phyloP scores from a whole-genome alignment of 2,113 vertebrate species.

The Nansenia antarctica region DNA sequence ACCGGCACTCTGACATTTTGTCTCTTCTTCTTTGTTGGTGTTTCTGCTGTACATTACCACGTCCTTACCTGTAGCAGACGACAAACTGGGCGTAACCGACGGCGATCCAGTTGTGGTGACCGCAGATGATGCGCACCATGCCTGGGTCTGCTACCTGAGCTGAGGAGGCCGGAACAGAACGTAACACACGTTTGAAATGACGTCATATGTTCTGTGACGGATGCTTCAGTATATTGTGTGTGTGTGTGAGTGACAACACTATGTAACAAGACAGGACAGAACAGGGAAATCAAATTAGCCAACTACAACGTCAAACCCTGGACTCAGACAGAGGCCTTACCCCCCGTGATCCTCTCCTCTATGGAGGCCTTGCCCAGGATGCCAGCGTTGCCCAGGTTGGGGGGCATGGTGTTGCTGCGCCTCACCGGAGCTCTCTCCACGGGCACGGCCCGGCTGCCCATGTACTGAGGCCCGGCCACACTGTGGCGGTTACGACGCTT shows the following conservation, averaged over 20 bases:
- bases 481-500: slow-evolving; percentile 88
- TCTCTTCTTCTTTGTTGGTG: not conserved
- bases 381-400: slow-evolving; percentile 82
- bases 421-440: slow-evolving; percentile 77
- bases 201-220: too few relatives aligned
- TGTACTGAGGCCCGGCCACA: slow-evolving; percentile 80
- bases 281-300: too few relatives aligned
- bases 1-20: not conserved
- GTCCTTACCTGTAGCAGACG: slow-evolving; percentile 86
- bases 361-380: slow-evolving; percentile 69
- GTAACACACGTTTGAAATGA: too few relatives aligned
- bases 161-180: slow-evolving; percentile 29
- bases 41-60: too few relatives aligned
- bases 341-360: slow-evolving; percentile 74
- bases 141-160: slow-evolving; percentile 76
- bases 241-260: not conserved
- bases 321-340: slow-evolving; percentile 28
- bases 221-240: too few relatives aligned
- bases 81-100: slow-evolving; percentile 90
- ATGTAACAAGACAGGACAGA: not conserved
- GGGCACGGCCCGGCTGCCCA: slow-evolving; percentile 43
- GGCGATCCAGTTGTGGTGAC: slow-evolving; percentile 93
- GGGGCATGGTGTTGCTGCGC: slow-evolving; percentile 91
- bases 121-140: slow-evolving; percentile 86
- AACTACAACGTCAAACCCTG: not conserved